A percentile compares a stretch with the other conserved stretches of the same genome.
These are phyloP conservation scores for Aspidiotus destructor DNA, from an alignment of 2,888 invertebrate genomes.

Conservation along the genomic window DNA sequence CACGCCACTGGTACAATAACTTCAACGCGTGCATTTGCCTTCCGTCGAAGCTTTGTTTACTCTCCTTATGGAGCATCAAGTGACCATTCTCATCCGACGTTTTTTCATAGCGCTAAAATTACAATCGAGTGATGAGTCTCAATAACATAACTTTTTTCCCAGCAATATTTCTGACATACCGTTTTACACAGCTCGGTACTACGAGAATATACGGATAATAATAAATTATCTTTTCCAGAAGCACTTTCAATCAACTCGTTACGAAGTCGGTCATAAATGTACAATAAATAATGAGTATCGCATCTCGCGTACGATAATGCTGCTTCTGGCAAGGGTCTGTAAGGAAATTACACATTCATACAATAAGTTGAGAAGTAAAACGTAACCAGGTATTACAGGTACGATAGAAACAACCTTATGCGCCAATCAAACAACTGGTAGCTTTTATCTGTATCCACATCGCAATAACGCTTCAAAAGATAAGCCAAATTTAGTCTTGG, in stretches of 20 bases:
- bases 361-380: not conserved
- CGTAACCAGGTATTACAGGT: not conserved
- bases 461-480: conserved; percentile 68
- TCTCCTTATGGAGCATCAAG: conserved; percentile 64
- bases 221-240: conserved; percentile 53
- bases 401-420: conserved; percentile 50
- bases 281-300: conserved; percentile 90
- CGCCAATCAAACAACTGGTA: conserved; percentile 94
- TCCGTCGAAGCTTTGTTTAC: conserved; percentile 70
- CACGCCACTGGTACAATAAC: conserved; percentile 79
- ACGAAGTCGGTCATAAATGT: conserved; percentile 71
- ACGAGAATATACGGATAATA: conserved; percentile 60
- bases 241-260: conserved; percentile 61
- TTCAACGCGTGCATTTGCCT: conserved; percentile 74
- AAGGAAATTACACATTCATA: not conserved
- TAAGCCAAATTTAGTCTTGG: conserved; percentile 64
- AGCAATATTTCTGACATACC: conserved; percentile 10
- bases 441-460: conserved; percentile 71
- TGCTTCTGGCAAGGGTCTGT: conserved; percentile 70
- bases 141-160: not conserved
- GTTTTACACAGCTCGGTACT: conserved; percentile 60
- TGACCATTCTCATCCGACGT: conserved; percentile 61
- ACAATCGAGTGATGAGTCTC: not conserved
- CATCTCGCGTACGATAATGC: conserved; percentile 75
- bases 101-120: conserved; percentile 63